These are phyloP conservation scores for Antennarius maculatus DNA, from an alignment of 2,797 vertebrate species.

Conservation along the genomic window DNA sequence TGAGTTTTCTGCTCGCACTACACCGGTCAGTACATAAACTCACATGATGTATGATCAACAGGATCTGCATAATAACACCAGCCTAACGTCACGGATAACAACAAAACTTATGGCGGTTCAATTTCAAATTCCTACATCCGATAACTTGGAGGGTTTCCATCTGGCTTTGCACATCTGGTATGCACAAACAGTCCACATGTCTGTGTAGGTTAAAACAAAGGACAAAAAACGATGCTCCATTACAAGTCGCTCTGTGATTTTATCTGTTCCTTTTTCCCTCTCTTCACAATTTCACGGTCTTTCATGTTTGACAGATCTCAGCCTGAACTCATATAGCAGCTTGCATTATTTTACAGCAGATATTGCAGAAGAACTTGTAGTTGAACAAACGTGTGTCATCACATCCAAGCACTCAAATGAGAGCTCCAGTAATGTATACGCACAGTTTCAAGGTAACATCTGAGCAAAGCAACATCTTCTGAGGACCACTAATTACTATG, in stretches of 20 bases:
- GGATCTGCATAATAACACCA: conserved; percentile 20
- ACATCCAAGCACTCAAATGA: no score
- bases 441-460: no score
- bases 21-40: conserved; percentile 47
- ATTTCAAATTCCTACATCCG: conserved; percentile 57
- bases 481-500: no score
- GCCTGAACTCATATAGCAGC: no score
- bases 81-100: conserved; percentile 37
- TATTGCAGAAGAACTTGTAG: no score
- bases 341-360: no score
- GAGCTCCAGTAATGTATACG: no score
- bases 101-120: conserved; percentile 48
- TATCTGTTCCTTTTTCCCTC: no score
- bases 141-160: conserved; percentile 51
- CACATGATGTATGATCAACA: conserved; percentile 42
- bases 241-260: no score
- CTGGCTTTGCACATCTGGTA: conserved; percentile 52
- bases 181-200: conserved; percentile 29
- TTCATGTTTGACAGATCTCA: no score
- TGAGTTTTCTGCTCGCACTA: neutral
- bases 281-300: no score
- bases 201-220: conserved; percentile 6
- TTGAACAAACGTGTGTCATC: no score
- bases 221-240: conserved; percentile 21
- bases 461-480: neutral